These are phyloP conservation scores for Orchesella flavescens DNA, from an alignment of 2,888 invertebrate species.

Conservation along the genomic window DNA sequence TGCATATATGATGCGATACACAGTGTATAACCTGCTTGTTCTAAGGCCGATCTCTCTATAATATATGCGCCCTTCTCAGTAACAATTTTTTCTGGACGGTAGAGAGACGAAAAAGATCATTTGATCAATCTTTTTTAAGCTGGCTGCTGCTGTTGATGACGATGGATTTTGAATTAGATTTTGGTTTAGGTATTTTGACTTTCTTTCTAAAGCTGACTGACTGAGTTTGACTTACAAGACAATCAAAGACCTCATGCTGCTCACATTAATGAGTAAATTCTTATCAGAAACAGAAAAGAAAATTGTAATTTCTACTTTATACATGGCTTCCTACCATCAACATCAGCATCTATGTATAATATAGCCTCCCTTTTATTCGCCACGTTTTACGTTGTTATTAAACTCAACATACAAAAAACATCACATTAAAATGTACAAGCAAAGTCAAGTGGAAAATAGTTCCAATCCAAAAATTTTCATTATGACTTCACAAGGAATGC, in stretches of 20 bases:
- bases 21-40: conserved; percentile 2
- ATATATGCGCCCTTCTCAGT: background rate
- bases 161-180: conserved; percentile 46
- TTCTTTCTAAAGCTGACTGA: conserved; percentile 46
- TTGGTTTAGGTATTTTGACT: conserved; percentile 39
- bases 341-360: background rate
- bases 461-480: background rate
- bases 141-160: conserved; percentile 39
- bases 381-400: background rate
- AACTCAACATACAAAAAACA: background rate
- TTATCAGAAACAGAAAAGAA: conserved; percentile 70
- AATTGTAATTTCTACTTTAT: conserved; percentile 67
- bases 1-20: background rate
- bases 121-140: conserved; percentile 32
- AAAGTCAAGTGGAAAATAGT: background rate
- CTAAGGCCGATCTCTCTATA: background rate
- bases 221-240: conserved; percentile 68
- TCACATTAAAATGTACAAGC: background rate
- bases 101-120: conserved; percentile 31
- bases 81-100: conserved; percentile 5
- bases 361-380: background rate
- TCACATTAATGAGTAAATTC: conserved; percentile 72
- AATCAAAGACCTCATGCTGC: conserved; percentile 72
- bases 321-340: background rate
- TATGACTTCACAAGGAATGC: background rate